These are phyloP conservation scores for Dinomys branickii DNA, from an alignment of 2,113 vertebrate genomes.

Conservation along the genomic window DNA sequence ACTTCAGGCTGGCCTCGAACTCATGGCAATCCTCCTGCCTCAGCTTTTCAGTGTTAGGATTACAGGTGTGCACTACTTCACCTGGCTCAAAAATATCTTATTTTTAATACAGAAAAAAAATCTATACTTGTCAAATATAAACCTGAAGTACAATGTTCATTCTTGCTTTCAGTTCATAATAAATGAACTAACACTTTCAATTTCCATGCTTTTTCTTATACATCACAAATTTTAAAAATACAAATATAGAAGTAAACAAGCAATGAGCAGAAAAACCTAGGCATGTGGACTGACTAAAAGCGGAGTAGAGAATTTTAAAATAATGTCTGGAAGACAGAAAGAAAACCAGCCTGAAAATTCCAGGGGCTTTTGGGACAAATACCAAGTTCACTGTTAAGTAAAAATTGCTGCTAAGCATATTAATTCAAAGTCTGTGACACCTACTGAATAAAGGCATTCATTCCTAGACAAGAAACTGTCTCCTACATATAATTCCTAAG, in stretches of 20 bases:
- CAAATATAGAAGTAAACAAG: neutral
- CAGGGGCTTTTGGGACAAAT: neutral
- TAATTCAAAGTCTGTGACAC: neutral
- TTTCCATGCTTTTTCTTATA: neutral
- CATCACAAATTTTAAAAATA: neutral
- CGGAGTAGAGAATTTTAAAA: neutral
- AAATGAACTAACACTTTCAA: neutral
- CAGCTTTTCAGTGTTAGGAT: neutral
- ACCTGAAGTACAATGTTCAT: neutral
- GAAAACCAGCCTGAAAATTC: neutral
- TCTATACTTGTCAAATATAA: neutral
- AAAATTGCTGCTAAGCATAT: neutral
- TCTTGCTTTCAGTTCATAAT: neutral
- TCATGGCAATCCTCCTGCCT: neutral
- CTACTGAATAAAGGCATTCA: neutral
- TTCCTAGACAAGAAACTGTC: neutral
- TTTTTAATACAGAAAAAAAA: neutral
- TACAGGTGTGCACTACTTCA: neutral
- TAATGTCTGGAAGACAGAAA: neutral
- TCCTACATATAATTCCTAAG: neutral
- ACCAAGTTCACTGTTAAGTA: neutral
- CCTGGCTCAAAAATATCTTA: neutral
- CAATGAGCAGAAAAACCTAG: neutral
- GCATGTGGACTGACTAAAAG: neutral
- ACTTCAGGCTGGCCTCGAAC: neutral